A percentile compares a stretch with the other conserved stretches of the same genome.
These are phyloP conservation scores for Lacerta viridis DNA, from an alignment of 2,797 vertebrate species.

Conservation along the genomic window DNA sequence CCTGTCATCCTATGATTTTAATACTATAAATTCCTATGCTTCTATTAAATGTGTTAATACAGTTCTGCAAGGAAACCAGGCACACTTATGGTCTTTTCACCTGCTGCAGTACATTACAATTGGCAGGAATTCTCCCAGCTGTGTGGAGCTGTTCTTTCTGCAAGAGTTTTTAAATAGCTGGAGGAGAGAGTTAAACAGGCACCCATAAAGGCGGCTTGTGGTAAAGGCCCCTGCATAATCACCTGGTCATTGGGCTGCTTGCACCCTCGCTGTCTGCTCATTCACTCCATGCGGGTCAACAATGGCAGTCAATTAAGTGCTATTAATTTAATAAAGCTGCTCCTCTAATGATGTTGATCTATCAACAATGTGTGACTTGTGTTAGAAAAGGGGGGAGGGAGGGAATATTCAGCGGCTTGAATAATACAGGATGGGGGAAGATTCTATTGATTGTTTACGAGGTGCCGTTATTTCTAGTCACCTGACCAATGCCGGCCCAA, in stretches of 20 bases:
- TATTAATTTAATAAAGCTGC: constrained; percentile 79
- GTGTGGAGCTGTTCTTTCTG: constrained; percentile 56
- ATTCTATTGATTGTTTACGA: constrained; percentile 83
- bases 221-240: constrained; percentile 53
- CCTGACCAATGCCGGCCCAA: constrained; percentile 83
- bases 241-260: constrained; percentile 51
- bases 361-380: constrained; percentile 46
- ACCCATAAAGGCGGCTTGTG: constrained; percentile 62
- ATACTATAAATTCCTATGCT: constrained; percentile 52
- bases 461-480: constrained; percentile 87
- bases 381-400: constrained; percentile 13
- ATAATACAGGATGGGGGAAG: constrained; percentile 60
- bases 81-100: constrained; percentile 79
- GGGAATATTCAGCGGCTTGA: constrained; percentile 58
- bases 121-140: constrained; percentile 71
- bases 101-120: constrained; percentile 77
- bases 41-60: constrained; percentile 65
- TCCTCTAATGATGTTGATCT: constrained; percentile 62
- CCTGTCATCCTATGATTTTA: constrained; percentile 69
- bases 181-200: constrained; percentile 52
- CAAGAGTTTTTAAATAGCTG: constrained; percentile 50
- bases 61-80: constrained; percentile 72
- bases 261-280: constrained; percentile 65
- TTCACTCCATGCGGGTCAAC: constrained; percentile 60
- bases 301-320: constrained; percentile 77